Evolutionary conservation across 2,888 invertebrate genomes (phyloP).

Genomic region (Coenonympha arcania): DNA sequence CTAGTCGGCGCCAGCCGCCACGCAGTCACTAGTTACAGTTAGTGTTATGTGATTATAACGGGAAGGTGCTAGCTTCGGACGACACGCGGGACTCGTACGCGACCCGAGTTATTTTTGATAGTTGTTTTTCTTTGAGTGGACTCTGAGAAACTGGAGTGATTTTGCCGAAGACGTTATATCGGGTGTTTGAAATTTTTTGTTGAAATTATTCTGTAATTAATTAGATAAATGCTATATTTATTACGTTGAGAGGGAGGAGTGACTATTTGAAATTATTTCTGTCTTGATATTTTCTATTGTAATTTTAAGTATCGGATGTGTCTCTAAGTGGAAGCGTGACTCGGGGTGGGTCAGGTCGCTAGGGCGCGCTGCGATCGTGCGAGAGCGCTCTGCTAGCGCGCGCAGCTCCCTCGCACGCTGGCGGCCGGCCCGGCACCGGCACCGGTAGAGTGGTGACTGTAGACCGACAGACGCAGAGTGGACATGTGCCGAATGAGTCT

Average conservation of each 20-base stretch:
- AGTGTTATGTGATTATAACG: slow-evolving; percentile 72
- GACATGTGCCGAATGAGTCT: slow-evolving; percentile 49
- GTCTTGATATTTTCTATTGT: slow-evolving; percentile 70
- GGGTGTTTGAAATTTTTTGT: slow-evolving; percentile 72
- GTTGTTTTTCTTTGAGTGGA: slow-evolving; percentile 73
- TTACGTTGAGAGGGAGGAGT: slow-evolving; percentile 64
- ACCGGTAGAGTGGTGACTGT: slow-evolving; percentile 17
- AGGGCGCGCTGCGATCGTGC: slow-evolving; percentile 38
- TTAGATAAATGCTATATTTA: slow-evolving; percentile 71
- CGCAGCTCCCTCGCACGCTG: neutral
- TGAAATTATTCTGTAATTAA: slow-evolving; percentile 73
- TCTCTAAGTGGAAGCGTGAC: slow-evolving; percentile 56
- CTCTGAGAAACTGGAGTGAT: slow-evolving; percentile 64
- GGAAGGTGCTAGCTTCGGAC: slow-evolving; percentile 75
- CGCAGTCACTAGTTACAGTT: slow-evolving; percentile 72
- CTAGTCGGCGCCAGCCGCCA: slow-evolving; percentile 53
- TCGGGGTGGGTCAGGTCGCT: slow-evolving; percentile 51
- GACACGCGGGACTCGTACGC: slow-evolving; percentile 70
- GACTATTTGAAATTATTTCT: slow-evolving; percentile 72
- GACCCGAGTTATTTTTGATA: slow-evolving; percentile 75
- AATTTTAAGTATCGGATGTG: slow-evolving; percentile 42
- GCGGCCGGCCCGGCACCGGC: slow-evolving; percentile 27
- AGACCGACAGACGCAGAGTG: slow-evolving; percentile 45
- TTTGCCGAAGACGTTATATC: slow-evolving; percentile 66
- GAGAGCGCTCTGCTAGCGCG: slow-evolving; percentile 28